Base-by-base conservation (phyloP, 2,888 invertebrate genomes). In the Agrochola litura region DNA sequence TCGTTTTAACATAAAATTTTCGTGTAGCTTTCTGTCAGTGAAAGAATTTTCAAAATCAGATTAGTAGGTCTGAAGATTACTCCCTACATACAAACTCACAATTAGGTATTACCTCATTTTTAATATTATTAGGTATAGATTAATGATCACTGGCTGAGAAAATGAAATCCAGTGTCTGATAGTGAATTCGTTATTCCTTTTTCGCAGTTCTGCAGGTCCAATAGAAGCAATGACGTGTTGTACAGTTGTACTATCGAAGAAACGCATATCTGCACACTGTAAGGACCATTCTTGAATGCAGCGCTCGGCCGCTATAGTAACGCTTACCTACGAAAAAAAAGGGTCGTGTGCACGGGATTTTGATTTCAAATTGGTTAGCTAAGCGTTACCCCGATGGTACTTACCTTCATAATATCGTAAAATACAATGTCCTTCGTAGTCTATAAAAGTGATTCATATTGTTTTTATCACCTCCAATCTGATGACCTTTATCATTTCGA, bases 381-480 rank as follows among this genome's bases (percentile, higher is more conserved):
- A 30, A 30, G 30, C 30, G 30, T 30, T 30, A 30, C 30, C 30
- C 30, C 30, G 30, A 30, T 30, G 25, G 22, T 9, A 41, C 12
- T 41, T 8, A 43, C 14, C 30, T 76, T 65, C 19, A 16, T 52
- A 19, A 25, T 43, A 64, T 41, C 6, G 52, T 46, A n/a, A 30
- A 9, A 43, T 19, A 37, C 14, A 43, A 52, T 22, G 43, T 30
- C 25, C 16, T 54, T 19, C 8, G 25, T 46, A 68, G 2, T 30
- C 16, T 4, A 30, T 76, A 52, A 30, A n/a, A 41, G 41, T 77
- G 76, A 52, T 43, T 77, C 77, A 67, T 37, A n/a, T 37, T 61
- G 41, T 54, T 78, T 77, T 61, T 79, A 56, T 73, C 22, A n/a
- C 8, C 16, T 79, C 0, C 4, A 37, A 77, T 79, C 43, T 22